These are phyloP conservation scores for Clarias laeviceps DNA, from an alignment of 2,797 vertebrate genomes.

Conservation along the genomic window DNA sequence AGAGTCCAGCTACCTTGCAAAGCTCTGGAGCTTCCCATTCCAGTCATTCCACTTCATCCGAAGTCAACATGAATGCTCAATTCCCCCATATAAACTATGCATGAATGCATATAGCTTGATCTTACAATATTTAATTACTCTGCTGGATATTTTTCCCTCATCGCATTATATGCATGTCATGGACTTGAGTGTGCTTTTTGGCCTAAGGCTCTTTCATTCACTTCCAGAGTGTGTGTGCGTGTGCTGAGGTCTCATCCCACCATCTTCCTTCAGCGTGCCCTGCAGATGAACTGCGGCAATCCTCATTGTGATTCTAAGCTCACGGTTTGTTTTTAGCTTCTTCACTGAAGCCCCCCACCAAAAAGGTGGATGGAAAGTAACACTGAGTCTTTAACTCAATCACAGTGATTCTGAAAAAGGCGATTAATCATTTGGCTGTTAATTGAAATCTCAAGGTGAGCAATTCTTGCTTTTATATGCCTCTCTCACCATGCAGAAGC, in stretches of 20 bases:
- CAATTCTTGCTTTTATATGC: slow-evolving; percentile 12
- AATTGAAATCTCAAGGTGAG: slow-evolving; percentile 32
- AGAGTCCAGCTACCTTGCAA: slow-evolving; percentile 41
- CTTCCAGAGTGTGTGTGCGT: slow-evolving; percentile 31
- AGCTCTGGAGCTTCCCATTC: slow-evolving; percentile 20
- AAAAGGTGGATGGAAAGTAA: slow-evolving; percentile 34
- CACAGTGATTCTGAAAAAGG: neutral
- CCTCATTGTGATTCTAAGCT: slow-evolving; percentile 51
- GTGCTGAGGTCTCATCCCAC: slow-evolving; percentile 43
- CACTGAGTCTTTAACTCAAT: slow-evolving; percentile 12
- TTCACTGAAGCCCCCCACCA: slow-evolving; percentile 16
- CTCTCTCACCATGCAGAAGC: neutral
- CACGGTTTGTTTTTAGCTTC: slow-evolving; percentile 42
- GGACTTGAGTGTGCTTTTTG: slow-evolving; percentile 42
- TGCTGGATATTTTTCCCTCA: slow-evolving; percentile 27
- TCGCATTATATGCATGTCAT: slow-evolving; percentile 46
- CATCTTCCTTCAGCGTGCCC: slow-evolving; percentile 44
- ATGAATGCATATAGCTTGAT: neutral
- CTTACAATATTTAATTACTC: slow-evolving; percentile 43
- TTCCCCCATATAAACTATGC: slow-evolving; percentile 19
- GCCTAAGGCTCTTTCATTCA: slow-evolving; percentile 48
- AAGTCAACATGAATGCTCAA: neutral
- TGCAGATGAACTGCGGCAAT: slow-evolving; percentile 48
- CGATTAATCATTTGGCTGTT: slow-evolving; percentile 43
- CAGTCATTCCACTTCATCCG: neutral